Evolutionary conservation across 2,113 vertebrate species (phyloP).

Genomic region (Nothobranchius furzeri): DNA sequence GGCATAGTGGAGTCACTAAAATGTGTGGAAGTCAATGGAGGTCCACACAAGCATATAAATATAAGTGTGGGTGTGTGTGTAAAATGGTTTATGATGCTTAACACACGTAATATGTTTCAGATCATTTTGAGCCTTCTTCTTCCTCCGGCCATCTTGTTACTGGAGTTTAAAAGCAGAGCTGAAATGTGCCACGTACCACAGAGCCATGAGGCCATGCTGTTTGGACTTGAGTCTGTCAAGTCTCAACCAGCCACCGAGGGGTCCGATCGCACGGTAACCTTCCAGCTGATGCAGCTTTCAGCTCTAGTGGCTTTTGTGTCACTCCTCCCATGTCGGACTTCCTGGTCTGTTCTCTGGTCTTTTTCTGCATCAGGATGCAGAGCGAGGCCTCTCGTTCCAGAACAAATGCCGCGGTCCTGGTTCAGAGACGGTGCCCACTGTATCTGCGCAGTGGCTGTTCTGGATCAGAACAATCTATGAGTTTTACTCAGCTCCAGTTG

Average conservation of each 20-base stretch:
- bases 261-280: slow-evolving; percentile 53
- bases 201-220: slow-evolving; percentile 86
- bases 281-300: neutral
- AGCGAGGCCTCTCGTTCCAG: slow-evolving; percentile 68
- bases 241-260: slow-evolving; percentile 48
- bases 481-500: slow-evolving; percentile 95
- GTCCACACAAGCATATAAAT: no score
- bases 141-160: slow-evolving; percentile 87
- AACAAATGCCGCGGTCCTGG: slow-evolving; percentile 24
- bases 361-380: slow-evolving; percentile 71
- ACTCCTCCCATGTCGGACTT: neutral
- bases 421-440: slow-evolving; percentile 36
- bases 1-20: no score
- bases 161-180: slow-evolving; percentile 97
- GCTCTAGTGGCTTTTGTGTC: neutral
- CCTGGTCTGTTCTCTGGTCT: neutral
- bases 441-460: slow-evolving; percentile 70
- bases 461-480: slow-evolving; percentile 87
- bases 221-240: slow-evolving; percentile 80
- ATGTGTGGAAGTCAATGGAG: no score
- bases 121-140: slow-evolving; percentile 92
- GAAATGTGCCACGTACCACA: slow-evolving; percentile 98
- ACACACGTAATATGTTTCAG: slow-evolving; percentile 61
- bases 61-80: no score
- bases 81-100: neutral